Evolutionary conservation across 2,888 invertebrate genomes (phyloP).

Genomic region (Cheilosia vulpina): DNA sequence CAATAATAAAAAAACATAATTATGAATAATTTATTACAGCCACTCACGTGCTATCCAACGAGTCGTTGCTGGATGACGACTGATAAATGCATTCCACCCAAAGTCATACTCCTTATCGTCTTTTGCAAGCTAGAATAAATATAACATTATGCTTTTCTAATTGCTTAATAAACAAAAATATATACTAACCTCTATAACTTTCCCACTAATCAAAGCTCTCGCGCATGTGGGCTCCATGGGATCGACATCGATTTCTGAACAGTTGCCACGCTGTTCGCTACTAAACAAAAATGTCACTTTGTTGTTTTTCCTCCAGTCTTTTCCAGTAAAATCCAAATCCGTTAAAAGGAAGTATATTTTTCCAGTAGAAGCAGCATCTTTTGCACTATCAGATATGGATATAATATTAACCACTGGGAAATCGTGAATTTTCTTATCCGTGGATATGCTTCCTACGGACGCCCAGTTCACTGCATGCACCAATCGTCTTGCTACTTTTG

Average conservation of each 20-base stretch:
- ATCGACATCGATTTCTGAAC: conserved; percentile 78
- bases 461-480: conserved; percentile 82
- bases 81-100: conserved; percentile 78
- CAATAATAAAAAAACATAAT: background rate
- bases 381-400: conserved; percentile 81
- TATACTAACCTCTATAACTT: conserved; percentile 78
- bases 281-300: conserved; percentile 81
- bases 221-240: conserved; percentile 83
- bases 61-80: conserved; percentile 81
- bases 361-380: conserved; percentile 79
- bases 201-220: conserved; percentile 81
- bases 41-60: conserved; percentile 80
- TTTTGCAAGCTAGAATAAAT: conserved; percentile 77
- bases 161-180: background rate
- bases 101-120: conserved; percentile 76
- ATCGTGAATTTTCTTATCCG: conserved; percentile 77
- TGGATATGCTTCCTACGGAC: conserved; percentile 82
- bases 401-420: conserved; percentile 83
- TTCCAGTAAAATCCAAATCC: conserved; percentile 82
- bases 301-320: conserved; percentile 81
- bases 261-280: conserved; percentile 81
- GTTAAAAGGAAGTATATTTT: conserved; percentile 81
- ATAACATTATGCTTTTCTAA: background rate
- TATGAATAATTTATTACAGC: background rate
- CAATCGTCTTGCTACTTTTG: conserved; percentile 80